These are phyloP conservation scores for Habropoda laboriosa DNA, from an alignment of 1,140 invertebrate species.

Conservation along the genomic window DNA sequence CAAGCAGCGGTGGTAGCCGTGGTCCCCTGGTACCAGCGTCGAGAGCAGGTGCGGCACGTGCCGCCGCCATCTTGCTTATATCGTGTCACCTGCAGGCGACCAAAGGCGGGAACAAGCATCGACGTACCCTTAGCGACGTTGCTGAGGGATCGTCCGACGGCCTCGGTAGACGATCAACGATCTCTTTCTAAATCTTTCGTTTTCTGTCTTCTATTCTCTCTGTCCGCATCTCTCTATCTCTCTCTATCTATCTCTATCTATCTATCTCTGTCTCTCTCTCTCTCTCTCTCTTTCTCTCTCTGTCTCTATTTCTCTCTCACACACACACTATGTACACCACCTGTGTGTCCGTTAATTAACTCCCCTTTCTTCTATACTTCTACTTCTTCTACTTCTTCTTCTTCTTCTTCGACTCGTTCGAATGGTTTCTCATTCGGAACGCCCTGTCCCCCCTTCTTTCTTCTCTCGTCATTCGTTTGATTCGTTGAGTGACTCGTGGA, in stretches of 20 bases:
- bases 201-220: conserved; percentile 64
- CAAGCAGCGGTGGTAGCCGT: conserved; percentile 83
- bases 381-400: background rate
- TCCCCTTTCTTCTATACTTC: background rate
- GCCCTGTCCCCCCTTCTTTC: background rate
- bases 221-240: conserved; percentile 36
- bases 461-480: background rate
- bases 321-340: conserved; percentile 4
- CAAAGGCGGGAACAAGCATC: conserved; percentile 77
- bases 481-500: background rate
- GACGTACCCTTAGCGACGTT: conserved; percentile 82
- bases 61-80: conserved; percentile 94
- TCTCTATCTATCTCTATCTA: conserved; percentile 39
- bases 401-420: background rate
- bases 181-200: conserved; percentile 68
- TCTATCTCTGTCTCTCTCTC: conserved; percentile 67
- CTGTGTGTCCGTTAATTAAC: background rate
- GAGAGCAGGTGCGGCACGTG: conserved; percentile 93
- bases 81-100: conserved; percentile 88
- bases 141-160: conserved; percentile 82
- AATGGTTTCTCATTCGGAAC: background rate
- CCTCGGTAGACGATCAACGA: conserved; percentile 78
- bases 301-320: conserved; percentile 38
- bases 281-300: conserved; percentile 64
- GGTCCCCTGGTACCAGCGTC: conserved; percentile 87